Evolutionary conservation across 2,888 invertebrate genomes (phyloP), one percentile per base, ranked within the genome.

Genomic region (Azorinus chamasolen): DNA sequence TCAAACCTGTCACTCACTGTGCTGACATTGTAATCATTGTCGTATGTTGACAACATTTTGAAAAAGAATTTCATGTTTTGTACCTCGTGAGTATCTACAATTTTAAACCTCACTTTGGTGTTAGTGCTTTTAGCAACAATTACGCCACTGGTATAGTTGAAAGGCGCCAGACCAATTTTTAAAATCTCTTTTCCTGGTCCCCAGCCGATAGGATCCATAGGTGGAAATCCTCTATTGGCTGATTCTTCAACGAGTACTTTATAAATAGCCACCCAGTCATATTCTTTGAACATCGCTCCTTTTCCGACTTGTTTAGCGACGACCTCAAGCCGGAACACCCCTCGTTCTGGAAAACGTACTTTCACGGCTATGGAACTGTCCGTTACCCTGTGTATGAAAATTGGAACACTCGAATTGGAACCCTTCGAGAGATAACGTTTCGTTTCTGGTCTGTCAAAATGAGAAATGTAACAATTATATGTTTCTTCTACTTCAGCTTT

Each of bases 191-290:
- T 66, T 2, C 87, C 88, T 1, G 90, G 89, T 0, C 91, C 91
- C 91, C 91, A 91, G 1, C 91, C 91, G 16, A 87, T 86, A 0
- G 86, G 87, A 6, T 89, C 89, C 63, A 79, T 80, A 59, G 87
- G 87, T 0, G 91, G 91, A 61, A 89, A 87, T 2, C 88, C 88
- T 43, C 77, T 78, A 12, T 79, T 80, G 6, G 83, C 78, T n/a
- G 80, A 75, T n/a, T 78, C 74, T 24, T 83, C 82, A 18, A 84
- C 86, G 8, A 75, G 37, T 8, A 85, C 79, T 74, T 88, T 89
- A 59, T 89, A 89, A 24, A 88, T 71, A 5, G 79, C 85, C 6
- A 88, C 73, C 85, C 88, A 86, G 62, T 88, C 86, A 68, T 83
- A 86, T 6, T 86, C 80, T 37, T 89, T 86, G n/a, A 68, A 77